Conservation (phyloP, 2,888 invertebrate genomes). For the Phania funesta region DNA sequence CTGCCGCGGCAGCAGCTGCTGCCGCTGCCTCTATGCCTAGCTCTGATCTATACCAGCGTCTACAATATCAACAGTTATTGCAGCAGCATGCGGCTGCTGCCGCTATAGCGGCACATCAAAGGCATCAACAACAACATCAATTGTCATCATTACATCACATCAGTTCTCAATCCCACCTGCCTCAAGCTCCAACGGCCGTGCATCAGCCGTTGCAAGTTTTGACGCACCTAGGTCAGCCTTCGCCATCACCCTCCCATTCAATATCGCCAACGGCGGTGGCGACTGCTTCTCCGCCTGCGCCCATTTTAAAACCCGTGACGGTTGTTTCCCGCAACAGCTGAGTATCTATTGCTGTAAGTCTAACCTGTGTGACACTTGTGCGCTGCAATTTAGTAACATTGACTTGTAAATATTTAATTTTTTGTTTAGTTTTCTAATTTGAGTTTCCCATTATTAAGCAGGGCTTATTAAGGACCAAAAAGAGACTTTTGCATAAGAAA, state of each 20-base stretch:
- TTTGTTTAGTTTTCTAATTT: conserved; percentile 30
- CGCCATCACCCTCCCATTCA: conserved; percentile 68
- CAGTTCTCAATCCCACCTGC: conserved; percentile 72
- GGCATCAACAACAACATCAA: conserved; percentile 74
- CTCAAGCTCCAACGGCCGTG: conserved; percentile 71
- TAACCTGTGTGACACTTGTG: conserved; percentile 4
- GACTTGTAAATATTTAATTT: conserved; percentile 20
- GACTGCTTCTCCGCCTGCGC: conserved; percentile 72
- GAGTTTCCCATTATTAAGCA: conserved; percentile 25
- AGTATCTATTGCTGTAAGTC: conserved; percentile 70
- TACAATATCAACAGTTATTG: conserved; percentile 81
- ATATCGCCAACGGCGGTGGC: conserved; percentile 69
- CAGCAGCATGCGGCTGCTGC: conserved; percentile 80
- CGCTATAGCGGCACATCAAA: conserved; percentile 79
- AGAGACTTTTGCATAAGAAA: conserved; percentile 13
- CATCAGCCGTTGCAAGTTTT: conserved; percentile 75
- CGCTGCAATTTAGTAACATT: conserved; percentile 22
- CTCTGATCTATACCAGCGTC: conserved; percentile 81
- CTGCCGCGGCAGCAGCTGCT: conserved; percentile 71
- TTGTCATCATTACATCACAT: conserved; percentile 70
- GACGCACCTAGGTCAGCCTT: conserved; percentile 76
- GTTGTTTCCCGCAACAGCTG: conserved; percentile 83
- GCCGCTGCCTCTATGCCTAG: conserved; percentile 79
- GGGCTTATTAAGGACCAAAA: conserved; percentile 45
- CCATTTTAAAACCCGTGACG: conserved; percentile 82